Evolutionary conservation across 2,113 vertebrate species (phyloP).

Genomic region (Poeciliopsis prolifica): DNA sequence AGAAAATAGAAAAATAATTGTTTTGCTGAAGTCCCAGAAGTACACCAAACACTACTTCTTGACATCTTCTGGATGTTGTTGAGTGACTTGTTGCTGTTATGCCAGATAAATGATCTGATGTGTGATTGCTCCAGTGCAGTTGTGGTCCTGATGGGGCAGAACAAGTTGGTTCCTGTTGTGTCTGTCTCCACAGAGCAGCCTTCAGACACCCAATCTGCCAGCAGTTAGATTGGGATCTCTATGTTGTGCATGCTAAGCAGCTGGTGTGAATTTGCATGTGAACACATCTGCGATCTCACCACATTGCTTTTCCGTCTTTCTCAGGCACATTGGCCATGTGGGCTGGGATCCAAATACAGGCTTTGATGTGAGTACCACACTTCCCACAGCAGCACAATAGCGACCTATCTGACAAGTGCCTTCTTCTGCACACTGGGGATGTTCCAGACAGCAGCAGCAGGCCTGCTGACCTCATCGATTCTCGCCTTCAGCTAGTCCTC

Average conservation of each 20-base stretch:
- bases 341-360: conserved; percentile 99
- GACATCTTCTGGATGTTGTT: too few relatives aligned
- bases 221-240: neutral
- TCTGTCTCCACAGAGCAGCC: too few relatives aligned
- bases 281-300: conserved; percentile 26
- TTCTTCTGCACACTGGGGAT: conserved; percentile 26
- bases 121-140: too few relatives aligned
- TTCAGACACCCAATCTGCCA: neutral
- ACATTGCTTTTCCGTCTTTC: conserved; percentile 52
- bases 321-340: conserved; percentile 97
- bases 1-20: too few relatives aligned
- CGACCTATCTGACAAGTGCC: conserved; percentile 62
- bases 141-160: too few relatives aligned
- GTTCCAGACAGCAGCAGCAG: neutral
- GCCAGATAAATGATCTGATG: too few relatives aligned
- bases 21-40: too few relatives aligned
- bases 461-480: too few relatives aligned
- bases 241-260: conserved; percentile 1
- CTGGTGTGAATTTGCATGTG: conserved; percentile 9
- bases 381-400: conserved; percentile 62
- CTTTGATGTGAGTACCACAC: conserved; percentile 94
- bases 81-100: too few relatives aligned
- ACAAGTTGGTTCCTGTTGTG: too few relatives aligned
- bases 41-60: too few relatives aligned
- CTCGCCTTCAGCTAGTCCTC: too few relatives aligned